A percentile compares a stretch with the other conserved stretches of the same genome.
These are phyloP conservation scores for Rhodinocichla rosea DNA, from an alignment of 2,113 vertebrate genomes.

Conservation along the genomic window DNA sequence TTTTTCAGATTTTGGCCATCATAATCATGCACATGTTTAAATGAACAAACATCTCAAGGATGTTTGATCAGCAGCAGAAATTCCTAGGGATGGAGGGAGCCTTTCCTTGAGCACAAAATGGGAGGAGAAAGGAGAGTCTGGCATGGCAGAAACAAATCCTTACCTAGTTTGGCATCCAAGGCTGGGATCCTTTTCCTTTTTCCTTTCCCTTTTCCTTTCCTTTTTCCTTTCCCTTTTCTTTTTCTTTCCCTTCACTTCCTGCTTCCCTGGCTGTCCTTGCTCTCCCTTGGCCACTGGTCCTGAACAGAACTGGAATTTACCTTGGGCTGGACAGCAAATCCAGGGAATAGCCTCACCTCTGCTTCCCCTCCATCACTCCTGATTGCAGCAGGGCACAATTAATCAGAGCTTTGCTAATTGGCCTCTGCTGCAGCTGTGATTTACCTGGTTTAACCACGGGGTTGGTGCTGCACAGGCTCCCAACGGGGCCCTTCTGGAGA, in stretches of 20 bases:
- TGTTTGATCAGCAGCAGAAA: not conserved
- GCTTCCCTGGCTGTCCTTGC: not conserved
- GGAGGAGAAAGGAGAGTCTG: not conserved
- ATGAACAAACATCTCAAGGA: not conserved
- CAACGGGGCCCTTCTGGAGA: slow-evolving; percentile 16
- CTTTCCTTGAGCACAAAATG: not conserved
- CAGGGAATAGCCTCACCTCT: not conserved
- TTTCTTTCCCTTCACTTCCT: not conserved
- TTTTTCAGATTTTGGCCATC: not conserved
- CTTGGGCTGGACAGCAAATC: not conserved
- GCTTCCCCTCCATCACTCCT: not conserved
- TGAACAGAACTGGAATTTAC: not conserved
- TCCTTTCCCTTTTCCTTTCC: not conserved
- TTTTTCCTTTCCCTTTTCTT: not conserved
- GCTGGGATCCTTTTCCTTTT: not conserved
- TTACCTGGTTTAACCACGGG: not conserved
- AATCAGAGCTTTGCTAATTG: not conserved
- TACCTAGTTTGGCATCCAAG: not conserved
- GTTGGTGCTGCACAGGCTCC: not conserved
- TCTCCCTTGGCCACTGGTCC: not conserved
- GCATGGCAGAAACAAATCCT: not conserved
- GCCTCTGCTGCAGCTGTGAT: not conserved
- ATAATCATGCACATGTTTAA: not conserved
- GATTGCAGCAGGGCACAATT: not conserved
- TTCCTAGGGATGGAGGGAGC: not conserved